Base-by-base conservation (phyloP, 2,888 invertebrate species). In the Pyrgus malvae region DNA sequence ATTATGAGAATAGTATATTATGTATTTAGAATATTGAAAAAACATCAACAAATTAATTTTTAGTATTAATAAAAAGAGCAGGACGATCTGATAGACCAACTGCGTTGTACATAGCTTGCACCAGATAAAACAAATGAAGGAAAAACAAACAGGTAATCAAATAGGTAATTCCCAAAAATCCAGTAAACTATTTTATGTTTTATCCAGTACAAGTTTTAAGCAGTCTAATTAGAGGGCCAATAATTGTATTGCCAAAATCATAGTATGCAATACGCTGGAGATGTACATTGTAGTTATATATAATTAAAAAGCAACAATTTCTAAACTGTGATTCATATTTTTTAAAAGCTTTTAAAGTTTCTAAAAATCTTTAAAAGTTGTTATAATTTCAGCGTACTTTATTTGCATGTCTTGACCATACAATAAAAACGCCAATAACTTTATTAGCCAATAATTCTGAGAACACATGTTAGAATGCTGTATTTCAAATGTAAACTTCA, bases 1-100 rank as follows among this genome's bases (percentile, higher is more conserved):
- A n/a, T n/a, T n/a, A n/a, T n/a, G n/a, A n/a, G n/a, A n/a, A n/a
- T n/a, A n/a, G n/a, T n/a, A n/a, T n/a, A n/a, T n/a, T n/a, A n/a
- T n/a, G n/a, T n/a, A n/a, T n/a, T n/a, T n/a, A n/a, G n/a, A n/a
- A n/a, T n/a, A n/a, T n/a, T n/a, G n/a, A n/a, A n/a, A n/a, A n/a
- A n/a, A n/a, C n/a, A n/a, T n/a, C n/a, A n/a, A n/a, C n/a, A n/a
- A n/a, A n/a, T n/a, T n/a, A n/a, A n/a, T n/a, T n/a, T n/a, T n/a
- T n/a, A n/a, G n/a, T n/a, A n/a, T 6, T 25, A 58, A 49, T 50
- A 66, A 23, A 71, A 70, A 75, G 66, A 74, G 69, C 65, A 72
- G 74, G 71, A 66, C 67, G 66, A 66, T 65, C 55, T 57, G 55
- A 62, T 45, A 66, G 44, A 44, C 41, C 11, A 61, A 64, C 63